These are phyloP conservation scores for Nomada lathburiana DNA, from an alignment of 2,888 invertebrate species.

Conservation along the genomic window DNA sequence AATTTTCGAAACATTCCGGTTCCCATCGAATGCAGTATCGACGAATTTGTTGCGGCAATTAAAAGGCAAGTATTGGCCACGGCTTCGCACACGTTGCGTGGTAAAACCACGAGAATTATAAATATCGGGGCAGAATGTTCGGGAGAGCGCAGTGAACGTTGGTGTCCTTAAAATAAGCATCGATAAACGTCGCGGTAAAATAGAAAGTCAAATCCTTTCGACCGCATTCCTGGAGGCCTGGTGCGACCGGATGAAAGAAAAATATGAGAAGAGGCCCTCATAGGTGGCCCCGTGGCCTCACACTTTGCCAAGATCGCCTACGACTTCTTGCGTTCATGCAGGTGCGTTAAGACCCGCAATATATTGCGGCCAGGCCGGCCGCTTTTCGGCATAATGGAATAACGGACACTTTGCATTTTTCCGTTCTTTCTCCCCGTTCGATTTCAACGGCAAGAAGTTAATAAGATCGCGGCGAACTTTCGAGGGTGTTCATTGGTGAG, in stretches of 20 bases:
- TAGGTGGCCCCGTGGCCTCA: conserved; percentile 78
- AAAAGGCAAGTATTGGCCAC: conserved; percentile 12
- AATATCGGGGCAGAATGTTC: conserved; percentile 42
- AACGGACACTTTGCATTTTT: conserved; percentile 52
- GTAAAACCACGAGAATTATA: conserved; percentile 56
- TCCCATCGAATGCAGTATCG: not conserved
- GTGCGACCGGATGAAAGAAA: conserved; percentile 66
- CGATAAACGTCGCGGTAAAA: conserved; percentile 74
- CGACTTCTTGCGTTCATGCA: conserved; percentile 67
- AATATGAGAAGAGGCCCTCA: conserved; percentile 70
- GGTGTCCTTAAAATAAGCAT: conserved; percentile 72
- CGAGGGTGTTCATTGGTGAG: not conserved
- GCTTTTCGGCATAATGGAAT: conserved; percentile 63
- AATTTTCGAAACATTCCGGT: not conserved
- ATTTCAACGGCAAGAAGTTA: conserved; percentile 13
- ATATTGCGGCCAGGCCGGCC: conserved; percentile 64
- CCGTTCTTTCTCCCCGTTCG: conserved; percentile 11
- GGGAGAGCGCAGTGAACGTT: conserved; percentile 44
- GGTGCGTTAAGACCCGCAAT: conserved; percentile 68
- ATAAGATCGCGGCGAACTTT: conserved; percentile 14
- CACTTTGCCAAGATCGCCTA: conserved; percentile 78
- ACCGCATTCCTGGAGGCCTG: conserved; percentile 71
- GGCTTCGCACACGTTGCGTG: conserved; percentile 17
- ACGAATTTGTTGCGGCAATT: conserved; percentile 3
- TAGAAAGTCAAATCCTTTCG: conserved; percentile 73